These are phyloP conservation scores for Menura novaehollandiae DNA, from an alignment of 2,113 vertebrate species.

Conservation along the genomic window DNA sequence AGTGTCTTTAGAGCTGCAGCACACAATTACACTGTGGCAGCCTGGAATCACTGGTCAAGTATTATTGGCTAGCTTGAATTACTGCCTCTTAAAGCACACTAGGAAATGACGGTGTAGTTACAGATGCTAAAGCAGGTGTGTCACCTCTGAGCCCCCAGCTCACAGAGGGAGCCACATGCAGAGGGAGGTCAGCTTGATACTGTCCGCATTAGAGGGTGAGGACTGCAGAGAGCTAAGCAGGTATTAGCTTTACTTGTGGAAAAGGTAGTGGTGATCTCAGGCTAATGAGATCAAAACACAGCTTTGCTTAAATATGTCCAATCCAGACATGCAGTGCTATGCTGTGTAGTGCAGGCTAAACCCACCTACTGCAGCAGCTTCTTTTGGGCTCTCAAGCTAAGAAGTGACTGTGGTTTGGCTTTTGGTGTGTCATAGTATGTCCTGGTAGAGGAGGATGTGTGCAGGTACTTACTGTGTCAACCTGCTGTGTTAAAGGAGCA, in stretches of 20 bases:
- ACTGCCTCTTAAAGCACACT: not conserved
- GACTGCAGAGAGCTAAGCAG: not conserved
- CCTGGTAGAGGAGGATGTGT: not conserved
- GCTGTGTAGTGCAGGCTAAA: not conserved
- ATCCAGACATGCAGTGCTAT: not conserved
- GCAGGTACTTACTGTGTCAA: not conserved
- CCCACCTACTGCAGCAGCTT: not conserved
- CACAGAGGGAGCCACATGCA: not conserved
- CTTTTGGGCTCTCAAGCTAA: not conserved
- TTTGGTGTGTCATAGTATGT: not conserved
- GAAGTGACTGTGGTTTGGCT: not conserved
- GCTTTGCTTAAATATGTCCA: not conserved
- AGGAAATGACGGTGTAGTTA: not conserved
- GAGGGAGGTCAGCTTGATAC: not conserved
- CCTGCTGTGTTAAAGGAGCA: not conserved
- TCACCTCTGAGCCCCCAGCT: not conserved
- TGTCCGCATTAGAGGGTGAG: not conserved
- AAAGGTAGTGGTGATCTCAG: not conserved
- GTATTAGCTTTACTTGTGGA: not conserved
- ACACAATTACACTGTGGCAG: not conserved
- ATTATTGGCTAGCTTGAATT: not conserved
- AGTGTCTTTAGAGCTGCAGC: not conserved
- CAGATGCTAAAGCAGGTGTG: not conserved
- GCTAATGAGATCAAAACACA: not conserved
- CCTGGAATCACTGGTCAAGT: not conserved